Evolutionary conservation across 2,797 vertebrate genomes (phyloP).

Genomic region (Alca torda): DNA sequence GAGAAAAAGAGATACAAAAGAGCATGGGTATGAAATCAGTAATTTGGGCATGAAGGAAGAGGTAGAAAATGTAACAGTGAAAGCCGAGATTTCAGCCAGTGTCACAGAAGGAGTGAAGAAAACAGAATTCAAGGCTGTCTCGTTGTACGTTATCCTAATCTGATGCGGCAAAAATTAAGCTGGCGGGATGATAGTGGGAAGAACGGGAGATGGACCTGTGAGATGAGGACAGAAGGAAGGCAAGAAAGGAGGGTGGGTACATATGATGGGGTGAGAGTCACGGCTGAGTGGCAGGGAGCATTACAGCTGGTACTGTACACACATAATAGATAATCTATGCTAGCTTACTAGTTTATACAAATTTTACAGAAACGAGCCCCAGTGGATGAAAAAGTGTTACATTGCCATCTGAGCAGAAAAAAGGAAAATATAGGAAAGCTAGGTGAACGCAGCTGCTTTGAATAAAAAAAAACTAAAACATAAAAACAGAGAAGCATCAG

Average conservation of each 20-base stretch:
- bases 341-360: background rate
- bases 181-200: background rate
- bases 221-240: background rate
- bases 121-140: background rate
- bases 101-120: background rate
- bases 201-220: background rate
- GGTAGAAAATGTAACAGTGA: background rate
- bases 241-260: background rate
- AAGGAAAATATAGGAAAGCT: background rate
- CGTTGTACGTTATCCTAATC: background rate
- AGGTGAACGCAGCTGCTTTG: background rate
- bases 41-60: background rate
- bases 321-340: background rate
- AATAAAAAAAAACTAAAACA: background rate
- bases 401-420: conserved; percentile 64
- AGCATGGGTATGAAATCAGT: background rate
- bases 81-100: background rate
- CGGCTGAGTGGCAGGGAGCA: background rate
- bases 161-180: background rate
- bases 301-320: background rate
- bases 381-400: conserved; percentile 30
- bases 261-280: background rate
- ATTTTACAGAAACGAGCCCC: conserved; percentile 28
- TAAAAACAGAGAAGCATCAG: background rate
- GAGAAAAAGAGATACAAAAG: background rate